Evolutionary conservation across 2,113 vertebrate species (phyloP), one percentile per base, ranked within the genome.

Genomic region (Bothrops jararaca): DNA sequence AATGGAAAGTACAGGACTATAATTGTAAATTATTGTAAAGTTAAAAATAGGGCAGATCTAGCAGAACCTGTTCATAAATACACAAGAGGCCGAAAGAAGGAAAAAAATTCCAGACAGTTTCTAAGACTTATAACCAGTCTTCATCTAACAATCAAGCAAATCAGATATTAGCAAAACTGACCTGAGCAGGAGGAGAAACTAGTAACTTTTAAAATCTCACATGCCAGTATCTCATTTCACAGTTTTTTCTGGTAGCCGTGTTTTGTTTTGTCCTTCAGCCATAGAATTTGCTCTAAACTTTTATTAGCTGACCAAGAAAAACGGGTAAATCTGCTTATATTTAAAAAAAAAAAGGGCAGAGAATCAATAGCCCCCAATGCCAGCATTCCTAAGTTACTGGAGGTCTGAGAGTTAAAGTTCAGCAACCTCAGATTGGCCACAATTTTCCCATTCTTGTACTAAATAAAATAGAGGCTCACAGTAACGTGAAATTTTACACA

Each of bases 21-120:
- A 96, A 96, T 96, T 97, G 96, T 93, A 94, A 96, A 96, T 96
- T 94, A 96, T 95, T 96, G 95, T 95, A 96, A 96, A 95, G 94
- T 96, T 94, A 95, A 95, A 60, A 95, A 90, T 93, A 89, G 93
- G 94, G 96, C 69, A 34, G 85, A 91, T 95, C 94, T 90, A 95
- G 92, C 69, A 96, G 94, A 22, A 90, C 93, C 48, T 18, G 29
- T 92, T 92, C 91, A 94, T 23, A 92, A 93, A 89, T 91, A 94
- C 93, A 86, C 60, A 92, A 56, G 90, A 93, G 91, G 85, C 48
- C 90, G 69, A 92, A 93, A 92, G 69, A 92, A 92, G 91, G 85
- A 94, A 93, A 56, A n/a, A 45, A 89, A 34, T 45, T 48, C 50
- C 93, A 95, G 89, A 64, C 50, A 80, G 57, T 90, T 52, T 69